Percentiles rank a stretch among this genome's conserved stretches.
phyloP scores from a whole-genome alignment of 2,888 invertebrate genomes.

The Erebia palarica region DNA sequence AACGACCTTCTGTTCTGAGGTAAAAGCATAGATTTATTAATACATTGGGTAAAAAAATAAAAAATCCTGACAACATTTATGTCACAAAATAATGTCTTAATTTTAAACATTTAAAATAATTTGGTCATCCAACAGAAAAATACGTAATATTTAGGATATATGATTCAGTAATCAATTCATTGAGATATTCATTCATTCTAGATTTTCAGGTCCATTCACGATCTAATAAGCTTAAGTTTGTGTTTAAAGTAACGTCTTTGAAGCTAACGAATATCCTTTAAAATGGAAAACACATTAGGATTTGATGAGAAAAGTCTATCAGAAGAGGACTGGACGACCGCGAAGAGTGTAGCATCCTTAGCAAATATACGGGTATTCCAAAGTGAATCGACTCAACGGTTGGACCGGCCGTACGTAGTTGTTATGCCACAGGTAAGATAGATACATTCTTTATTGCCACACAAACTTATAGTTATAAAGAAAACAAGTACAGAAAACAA shows the following conservation, averaged over 20 bases:
- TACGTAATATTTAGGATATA: no score
- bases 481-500: no score
- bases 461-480: no score
- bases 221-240: neutral
- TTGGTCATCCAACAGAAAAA: no score
- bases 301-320: slow-evolving; percentile 16
- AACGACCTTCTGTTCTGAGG: no score
- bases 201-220: neutral
- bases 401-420: slow-evolving; percentile 20
- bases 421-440: slow-evolving; percentile 26
- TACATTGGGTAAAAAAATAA: no score
- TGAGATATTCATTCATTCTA: neutral
- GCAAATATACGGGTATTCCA: neutral
- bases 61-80: no score
- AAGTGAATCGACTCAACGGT: neutral
- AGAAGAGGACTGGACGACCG: slow-evolving; percentile 26
- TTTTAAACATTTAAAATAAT: no score
- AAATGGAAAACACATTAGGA: slow-evolving; percentile 28
- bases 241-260: neutral
- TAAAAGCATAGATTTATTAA: no score
- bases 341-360: slow-evolving; percentile 16
- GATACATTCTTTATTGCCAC: no score
- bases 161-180: no score
- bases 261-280: neutral
- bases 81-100: no score